These are phyloP conservation scores for Drosophila neonasuta DNA, from an alignment of 2,888 invertebrate genomes.

Conservation along the genomic window DNA sequence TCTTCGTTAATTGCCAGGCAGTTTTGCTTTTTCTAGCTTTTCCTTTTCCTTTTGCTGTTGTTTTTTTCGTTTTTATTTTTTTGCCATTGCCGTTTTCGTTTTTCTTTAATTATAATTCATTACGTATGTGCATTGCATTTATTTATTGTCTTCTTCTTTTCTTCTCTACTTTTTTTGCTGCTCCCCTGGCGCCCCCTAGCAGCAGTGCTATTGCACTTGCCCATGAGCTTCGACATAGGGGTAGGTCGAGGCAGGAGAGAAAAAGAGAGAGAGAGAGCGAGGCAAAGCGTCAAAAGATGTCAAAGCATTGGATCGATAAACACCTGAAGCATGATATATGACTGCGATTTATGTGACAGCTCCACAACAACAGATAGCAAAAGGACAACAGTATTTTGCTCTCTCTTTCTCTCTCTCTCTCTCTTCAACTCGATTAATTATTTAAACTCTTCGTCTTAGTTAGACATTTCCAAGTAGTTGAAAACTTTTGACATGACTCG, in stretches of 20 bases:
- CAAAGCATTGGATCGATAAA: conserved; percentile 26
- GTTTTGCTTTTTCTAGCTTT: conserved; percentile 9
- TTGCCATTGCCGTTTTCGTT: conserved; percentile 43
- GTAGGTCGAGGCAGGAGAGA: conserved; percentile 50
- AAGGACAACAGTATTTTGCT: neutral
- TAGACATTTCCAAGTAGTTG: neutral
- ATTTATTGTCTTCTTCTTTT: conserved; percentile 46
- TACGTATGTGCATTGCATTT: conserved; percentile 66
- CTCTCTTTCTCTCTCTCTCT: too few species aligned
- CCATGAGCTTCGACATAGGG: conserved; percentile 57
- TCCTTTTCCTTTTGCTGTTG: conserved; percentile 5
- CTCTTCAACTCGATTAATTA: conserved; percentile 1
- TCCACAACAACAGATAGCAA: neutral
- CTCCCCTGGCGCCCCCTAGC: conserved; percentile 42
- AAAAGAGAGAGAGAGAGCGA: neutral
- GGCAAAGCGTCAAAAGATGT: conserved; percentile 22
- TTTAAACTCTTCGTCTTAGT: neutral
- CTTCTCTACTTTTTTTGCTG: conserved; percentile 2
- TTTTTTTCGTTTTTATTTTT: neutral
- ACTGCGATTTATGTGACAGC: conserved; percentile 13
- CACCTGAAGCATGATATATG: conserved; percentile 15
- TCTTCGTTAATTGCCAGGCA: conserved; percentile 57
- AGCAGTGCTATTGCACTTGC: conserved; percentile 55
- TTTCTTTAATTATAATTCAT: conserved; percentile 67
- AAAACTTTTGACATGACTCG: neutral